phyloP scores from a whole-genome alignment of 2,888 invertebrate species.

The Lasioglossum oenotherae region DNA sequence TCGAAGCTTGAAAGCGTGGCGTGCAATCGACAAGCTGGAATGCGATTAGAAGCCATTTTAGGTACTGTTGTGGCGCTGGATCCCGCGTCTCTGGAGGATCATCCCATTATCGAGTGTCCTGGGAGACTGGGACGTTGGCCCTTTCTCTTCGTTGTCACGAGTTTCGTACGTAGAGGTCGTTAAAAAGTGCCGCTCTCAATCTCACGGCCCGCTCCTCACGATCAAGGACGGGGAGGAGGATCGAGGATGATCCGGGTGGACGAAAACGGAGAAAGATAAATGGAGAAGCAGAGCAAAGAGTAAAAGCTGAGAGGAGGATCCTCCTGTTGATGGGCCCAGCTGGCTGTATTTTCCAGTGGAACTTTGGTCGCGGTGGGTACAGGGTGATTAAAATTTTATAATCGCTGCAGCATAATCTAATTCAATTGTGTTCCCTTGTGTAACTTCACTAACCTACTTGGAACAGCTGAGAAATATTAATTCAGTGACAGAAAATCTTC shows the following conservation, averaged over 20 bases:
- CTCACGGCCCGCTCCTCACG: constrained; percentile 59
- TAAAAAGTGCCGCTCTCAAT: constrained; percentile 67
- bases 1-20: constrained; percentile 34
- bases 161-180: constrained; percentile 52
- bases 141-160: constrained; percentile 11
- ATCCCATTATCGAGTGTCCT: constrained; percentile 61
- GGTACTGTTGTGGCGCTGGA: constrained; percentile 41
- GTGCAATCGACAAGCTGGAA: constrained; percentile 56
- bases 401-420: not conserved
- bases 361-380: not conserved
- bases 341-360: not conserved
- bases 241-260: not conserved
- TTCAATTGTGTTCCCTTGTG: not conserved
- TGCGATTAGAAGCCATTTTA: constrained; percentile 67
- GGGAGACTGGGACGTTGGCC: constrained; percentile 44
- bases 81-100: constrained; percentile 40
- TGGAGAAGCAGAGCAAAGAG: constrained; percentile 20
- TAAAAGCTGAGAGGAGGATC: constrained; percentile 7
- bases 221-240: constrained; percentile 10
- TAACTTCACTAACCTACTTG: too few species aligned
- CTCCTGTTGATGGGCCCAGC: not conserved
- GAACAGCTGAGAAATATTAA: too few species aligned
- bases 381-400: not conserved
- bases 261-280: constrained; percentile 33
- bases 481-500: too few species aligned